Base-by-base conservation (phyloP, 2,113 vertebrate genomes). In the Microtus richardsoni region DNA sequence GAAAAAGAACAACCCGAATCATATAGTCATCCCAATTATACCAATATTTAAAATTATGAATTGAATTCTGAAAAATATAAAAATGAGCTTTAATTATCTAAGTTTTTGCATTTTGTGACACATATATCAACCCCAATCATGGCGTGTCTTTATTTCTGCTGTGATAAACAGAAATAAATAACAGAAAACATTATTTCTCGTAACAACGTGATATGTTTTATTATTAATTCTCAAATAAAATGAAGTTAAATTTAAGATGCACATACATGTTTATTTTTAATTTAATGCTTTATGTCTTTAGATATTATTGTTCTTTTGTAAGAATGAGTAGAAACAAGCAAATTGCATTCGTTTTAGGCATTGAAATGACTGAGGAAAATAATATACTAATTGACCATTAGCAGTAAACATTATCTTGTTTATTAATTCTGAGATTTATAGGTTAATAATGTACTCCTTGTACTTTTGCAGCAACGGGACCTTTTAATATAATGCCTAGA, bases 321-420 rank as follows among this genome's bases (percentile, higher is more conserved):
- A 49, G 88, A 75, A 22, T 1, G 1, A 24, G 30, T 60, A 47
- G 8, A 85, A 96, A 49, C 7, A 91, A 54, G 22, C 84, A 85
- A 91, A 90, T 80, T 87, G 36, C 82, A 82, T 93, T 12, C 49
- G 8, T 70, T 70, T 97, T 91, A 89, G 33, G 19, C 77, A 96
- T 95, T 96, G 6, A 92, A 92, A 47, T 97, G 39, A 7, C 16
- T 91, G 5, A 30, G 36, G n/a, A 87, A 96, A 96, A 60, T 73
- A 94, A 79, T 74, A 49, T 84, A 77, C 10, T 91, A 95, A 94
- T 95, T 96, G 60, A 82, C 21, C 83, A 95, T 92, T 89, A 96
- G 86, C 39, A 92, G n/a, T 87, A 89, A 89, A 87, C 33, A 79
- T 85, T 89, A 95, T 86, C 73, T 96, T 75, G 41, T 96, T 92